Evolutionary conservation across 2,888 invertebrate genomes (phyloP), one percentile per base, ranked within the genome.

Genomic region (Chromoteleia sp.): DNA sequence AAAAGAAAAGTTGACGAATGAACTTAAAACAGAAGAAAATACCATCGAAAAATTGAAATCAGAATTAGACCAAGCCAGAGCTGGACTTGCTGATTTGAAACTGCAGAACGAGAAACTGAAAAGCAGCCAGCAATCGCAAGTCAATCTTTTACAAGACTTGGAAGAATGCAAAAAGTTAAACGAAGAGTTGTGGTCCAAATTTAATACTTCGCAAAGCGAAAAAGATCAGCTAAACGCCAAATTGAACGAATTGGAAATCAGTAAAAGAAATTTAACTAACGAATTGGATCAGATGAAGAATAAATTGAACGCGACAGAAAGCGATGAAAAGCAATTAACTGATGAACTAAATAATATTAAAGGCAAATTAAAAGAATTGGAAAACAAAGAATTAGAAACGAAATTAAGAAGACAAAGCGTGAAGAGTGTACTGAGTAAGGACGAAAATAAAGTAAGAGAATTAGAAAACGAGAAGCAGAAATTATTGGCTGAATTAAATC

Each of bases 161-260:
- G 59, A 61, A 19, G 74, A 83, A 54, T 80, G 84, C 19, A 54
- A 68, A 19, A 77, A 45, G 41, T 65, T 78, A 8, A 83, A 84
- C 48, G 50, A 43, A 8, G 79, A 83, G n/a, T 33, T 83, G 6
- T 45, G 76, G 17, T 25, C 6, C 6, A 82, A 81, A 48, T 39
- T 83, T 4, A 70, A 78, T 0, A 48, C 58, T 4, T 61, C 84
- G 19, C 82, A 82, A 6, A 54, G 39, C 0, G 84, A 84, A 63
- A 58, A 79, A 29, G 82, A 85, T 19, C 79, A 76, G 5, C 56
- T 82, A 17, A 68, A 73, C 0, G 81, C 80, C n/a, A 83, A 85
- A 29, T 48, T 87, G 30, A 71, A 74, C 2, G 17, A 48, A 56
- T 15, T 81, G 71, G 65, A 84, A 61, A 74, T 15, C 33, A 6